Evolutionary conservation across 2,113 vertebrate species (phyloP), one percentile per base, ranked within the genome.

Genomic region (Illadopsis cleaveri): DNA sequence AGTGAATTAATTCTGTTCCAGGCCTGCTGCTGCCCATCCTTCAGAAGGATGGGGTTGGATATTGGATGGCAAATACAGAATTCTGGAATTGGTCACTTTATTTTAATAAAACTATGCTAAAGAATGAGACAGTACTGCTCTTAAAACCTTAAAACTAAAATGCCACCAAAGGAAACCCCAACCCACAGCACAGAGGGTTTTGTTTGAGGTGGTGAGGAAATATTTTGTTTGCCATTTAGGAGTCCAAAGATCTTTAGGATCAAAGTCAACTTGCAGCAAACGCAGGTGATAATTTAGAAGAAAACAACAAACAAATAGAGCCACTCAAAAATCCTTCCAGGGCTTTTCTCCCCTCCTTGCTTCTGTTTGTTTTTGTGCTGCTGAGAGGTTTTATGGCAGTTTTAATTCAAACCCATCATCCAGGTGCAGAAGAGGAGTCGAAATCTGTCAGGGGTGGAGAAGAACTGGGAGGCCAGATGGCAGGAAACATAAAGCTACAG

Each of bases 391-490:
- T 90, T 73, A 37, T 68, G 76, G 47, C 33, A 45, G 35, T 83
- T 94, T 86, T 80, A 90, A 70, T 86, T 35, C 72, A 75, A 90
- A 61, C 15, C 31, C 54, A 66, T 75, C 66, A 35, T 22, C 42
- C 89, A 94, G 82, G 93, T 95, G 82, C 8, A 62, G 79, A 23
- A 93, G 38, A 64, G 53, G 40, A 83, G 47, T 6, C 1, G 28
- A 75, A 94, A 94, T 71, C 91, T 93, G 91, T 72, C 76, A 86
- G 21, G 80, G 38, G 38, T 61, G 60, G 93, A 81, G 86, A 80
- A 38, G 35, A 90, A 40, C 51, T 71, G 64, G 24, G 42, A 47
- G 40, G 40, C 76, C 94, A 97, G 94, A 95, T 94, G 95, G 86
- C 48, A n/a, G 77, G 19, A 81, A 81, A 64, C 69, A 71, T 90